Base-by-base conservation (phyloP, 2,888 invertebrate species). In the Ephialtes manifestator region DNA sequence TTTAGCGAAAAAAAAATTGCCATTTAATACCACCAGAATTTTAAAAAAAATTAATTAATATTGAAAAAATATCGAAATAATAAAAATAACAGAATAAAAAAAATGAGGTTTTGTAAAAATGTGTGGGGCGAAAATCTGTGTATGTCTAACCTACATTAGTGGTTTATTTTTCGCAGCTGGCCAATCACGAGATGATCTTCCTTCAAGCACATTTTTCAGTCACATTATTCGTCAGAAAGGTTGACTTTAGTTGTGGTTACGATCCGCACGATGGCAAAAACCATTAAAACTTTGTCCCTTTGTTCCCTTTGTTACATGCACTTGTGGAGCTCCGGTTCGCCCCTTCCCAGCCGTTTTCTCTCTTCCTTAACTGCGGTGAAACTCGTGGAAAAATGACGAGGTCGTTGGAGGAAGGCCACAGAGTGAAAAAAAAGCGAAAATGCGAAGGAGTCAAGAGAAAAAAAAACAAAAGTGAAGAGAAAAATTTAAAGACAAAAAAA, bases 251-350 rank as follows among this genome's bases (percentile, higher is more conserved):
- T 28, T 15, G 58, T 28, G 58, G 31, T 31, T 28, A 24, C 20
- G 55, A 55, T 55, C 24, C 55, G 55, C 55, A 55, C 24, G 10
- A 7, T 7, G 20, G 60, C 35, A 60, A 11, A n/a, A 63, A 48
- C 46, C 53, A 76, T 76, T 67, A 67, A 76, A 76, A 67, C 35
- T 76, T 76, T 39, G 35, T 39, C 43, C 43, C 67, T 55, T 67
- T 76, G 67, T 76, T 53, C 39, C 15, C 48, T 58, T 60, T 70
- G 20, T 78, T 48, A 31, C 8, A 11, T 18, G 28, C 70, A 15
- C 55, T 70, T 18, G 53, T 53, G 35, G 35, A 35, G 31, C 48
- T 67, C n/a, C n/a, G 15, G 10, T 31, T 46, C 28, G 58, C 28
- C 60, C n/a, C 35, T 18, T 70, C n/a, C 18, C n/a, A 7, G 4